Evolutionary conservation across 2,888 invertebrate genomes (phyloP).

Genomic region (Leptarthrus brevirostris): DNA sequence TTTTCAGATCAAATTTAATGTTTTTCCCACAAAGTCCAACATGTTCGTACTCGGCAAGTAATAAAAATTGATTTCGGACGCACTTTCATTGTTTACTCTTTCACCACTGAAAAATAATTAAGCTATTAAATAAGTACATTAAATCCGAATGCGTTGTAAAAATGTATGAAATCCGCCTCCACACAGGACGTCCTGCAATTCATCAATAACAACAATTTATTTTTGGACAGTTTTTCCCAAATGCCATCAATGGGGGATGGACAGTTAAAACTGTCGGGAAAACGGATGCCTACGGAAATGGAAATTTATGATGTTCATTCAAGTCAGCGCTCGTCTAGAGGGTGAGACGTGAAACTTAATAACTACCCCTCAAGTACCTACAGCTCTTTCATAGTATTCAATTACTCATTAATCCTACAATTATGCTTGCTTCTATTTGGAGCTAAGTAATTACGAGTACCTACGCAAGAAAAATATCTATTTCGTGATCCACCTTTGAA

Average conservation of each 20-base stretch:
- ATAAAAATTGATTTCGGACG: neutral
- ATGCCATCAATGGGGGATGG: neutral
- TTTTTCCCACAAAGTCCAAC: neutral
- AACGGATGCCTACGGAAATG: neutral
- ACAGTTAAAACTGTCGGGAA: neutral
- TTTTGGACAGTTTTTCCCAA: neutral
- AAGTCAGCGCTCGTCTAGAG: neutral
- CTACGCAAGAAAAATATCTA: neutral
- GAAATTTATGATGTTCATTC: neutral
- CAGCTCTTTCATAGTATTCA: too few species aligned
- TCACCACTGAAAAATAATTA: neutral
- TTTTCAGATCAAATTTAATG: neutral
- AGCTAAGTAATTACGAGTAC: slow-evolving; percentile 15
- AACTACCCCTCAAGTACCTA: too few species aligned
- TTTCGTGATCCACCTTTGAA: slow-evolving; percentile 6
- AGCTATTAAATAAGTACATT: neutral
- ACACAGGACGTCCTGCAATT: neutral
- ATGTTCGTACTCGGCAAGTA: neutral
- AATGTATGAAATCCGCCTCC: neutral
- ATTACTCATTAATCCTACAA: slow-evolving; percentile 15
- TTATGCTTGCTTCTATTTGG: slow-evolving; percentile 13
- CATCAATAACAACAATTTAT: neutral
- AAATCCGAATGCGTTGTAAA: neutral
- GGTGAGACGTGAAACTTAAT: too few species aligned
- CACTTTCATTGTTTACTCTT: neutral